Conservation (phyloP, 2,113 vertebrate species). For the Mus pahari region DNA sequence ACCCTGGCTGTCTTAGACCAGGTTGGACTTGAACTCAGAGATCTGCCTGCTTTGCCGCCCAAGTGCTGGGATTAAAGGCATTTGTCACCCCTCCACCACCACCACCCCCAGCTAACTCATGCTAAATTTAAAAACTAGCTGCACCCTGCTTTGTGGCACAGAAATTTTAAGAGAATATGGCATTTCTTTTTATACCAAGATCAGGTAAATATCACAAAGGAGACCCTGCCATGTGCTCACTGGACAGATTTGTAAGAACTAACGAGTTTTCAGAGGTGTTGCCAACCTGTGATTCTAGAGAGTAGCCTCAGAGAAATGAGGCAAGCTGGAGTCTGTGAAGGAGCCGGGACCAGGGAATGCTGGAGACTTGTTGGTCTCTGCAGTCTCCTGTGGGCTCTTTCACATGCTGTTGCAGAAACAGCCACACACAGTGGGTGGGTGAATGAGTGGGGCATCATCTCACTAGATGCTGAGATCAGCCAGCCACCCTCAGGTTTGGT, state of each 20-base stretch:
- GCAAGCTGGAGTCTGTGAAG: background rate
- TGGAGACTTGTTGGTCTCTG: accelerated
- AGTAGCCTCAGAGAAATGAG: background rate
- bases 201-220: background rate
- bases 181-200: background rate
- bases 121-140: background rate
- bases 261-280: background rate
- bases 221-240: accelerated
- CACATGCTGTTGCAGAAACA: accelerated
- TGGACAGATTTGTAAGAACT: background rate
- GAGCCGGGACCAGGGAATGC: too few species aligned
- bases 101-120: background rate
- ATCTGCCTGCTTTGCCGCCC: background rate
- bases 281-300: background rate
- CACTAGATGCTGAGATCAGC: background rate
- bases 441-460: background rate
- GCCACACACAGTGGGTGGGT: accelerated
- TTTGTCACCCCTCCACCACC: background rate
- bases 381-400: accelerated
- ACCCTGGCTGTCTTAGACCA: background rate
- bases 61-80: background rate
- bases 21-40: background rate
- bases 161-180: background rate
- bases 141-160: background rate
- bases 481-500: background rate